A percentile compares a stretch with the other conserved stretches of the same genome.
These are phyloP conservation scores for Cliona cf. orientalis DNA, from an alignment of 37 sponge, comb jelly and placozoan genomes.

Conservation along the genomic window DNA sequence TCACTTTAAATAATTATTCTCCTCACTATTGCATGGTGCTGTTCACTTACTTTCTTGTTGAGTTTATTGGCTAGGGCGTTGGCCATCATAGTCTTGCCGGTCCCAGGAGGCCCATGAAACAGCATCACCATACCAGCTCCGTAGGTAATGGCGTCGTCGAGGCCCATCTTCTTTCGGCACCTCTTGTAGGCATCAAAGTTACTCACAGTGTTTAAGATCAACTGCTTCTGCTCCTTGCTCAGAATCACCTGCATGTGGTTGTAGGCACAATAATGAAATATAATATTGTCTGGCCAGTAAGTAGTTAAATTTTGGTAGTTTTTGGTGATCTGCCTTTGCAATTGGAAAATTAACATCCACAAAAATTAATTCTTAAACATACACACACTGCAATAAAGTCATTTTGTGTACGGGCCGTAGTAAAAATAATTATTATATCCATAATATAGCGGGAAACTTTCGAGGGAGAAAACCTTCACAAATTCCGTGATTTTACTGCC, in stretches of 20 bases:
- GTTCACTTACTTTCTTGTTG: constrained; percentile 64
- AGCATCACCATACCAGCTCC: constrained; percentile 89
- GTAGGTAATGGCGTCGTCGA: constrained; percentile 89
- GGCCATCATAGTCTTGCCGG: constrained; percentile 95
- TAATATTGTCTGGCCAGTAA: not conserved
- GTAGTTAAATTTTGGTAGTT: not conserved
- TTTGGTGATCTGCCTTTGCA: too few species aligned
- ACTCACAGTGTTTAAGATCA: constrained; percentile 86
- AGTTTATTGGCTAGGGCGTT: constrained; percentile 91
- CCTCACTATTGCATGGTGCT: not conserved
- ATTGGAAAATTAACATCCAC: too few species aligned
- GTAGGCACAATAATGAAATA: not conserved
- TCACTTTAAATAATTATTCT: not conserved
- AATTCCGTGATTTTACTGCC: not conserved
- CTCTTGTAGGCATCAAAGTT: constrained; percentile 86
- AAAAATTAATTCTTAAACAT: too few species aligned
- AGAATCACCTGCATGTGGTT: constrained; percentile 60
- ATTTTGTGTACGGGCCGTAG: too few species aligned
- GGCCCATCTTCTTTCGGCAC: constrained; percentile 73
- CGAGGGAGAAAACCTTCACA: too few species aligned
- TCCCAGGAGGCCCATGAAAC: constrained; percentile 88
- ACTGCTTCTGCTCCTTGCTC: constrained; percentile 80
- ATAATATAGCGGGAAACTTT: too few species aligned
- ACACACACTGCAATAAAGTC: too few species aligned
- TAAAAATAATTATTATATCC: too few species aligned